Evolutionary conservation across 53 echinoderm and acorn worm species (phyloP).

Genomic region (Henricia sp.): DNA sequence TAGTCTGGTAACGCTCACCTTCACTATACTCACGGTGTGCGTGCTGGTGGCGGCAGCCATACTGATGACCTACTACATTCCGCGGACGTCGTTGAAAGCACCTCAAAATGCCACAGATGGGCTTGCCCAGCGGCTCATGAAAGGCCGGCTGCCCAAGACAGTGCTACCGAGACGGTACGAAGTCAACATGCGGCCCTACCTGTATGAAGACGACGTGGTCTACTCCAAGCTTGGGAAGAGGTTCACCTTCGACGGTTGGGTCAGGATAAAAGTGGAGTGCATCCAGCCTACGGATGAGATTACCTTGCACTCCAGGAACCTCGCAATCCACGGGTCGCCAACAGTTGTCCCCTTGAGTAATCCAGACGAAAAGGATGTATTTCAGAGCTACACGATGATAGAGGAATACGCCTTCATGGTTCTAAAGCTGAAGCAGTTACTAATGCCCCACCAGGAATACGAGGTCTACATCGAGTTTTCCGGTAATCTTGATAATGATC

Average conservation of each 20-base stretch:
- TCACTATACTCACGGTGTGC: constrained; percentile 55
- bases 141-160: constrained; percentile 76
- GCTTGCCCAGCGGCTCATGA: constrained; percentile 59
- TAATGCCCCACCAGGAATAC: constrained; percentile 69
- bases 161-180: constrained; percentile 76
- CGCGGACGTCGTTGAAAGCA: constrained; percentile 2
- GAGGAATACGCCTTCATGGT: constrained; percentile 76
- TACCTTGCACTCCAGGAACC: constrained; percentile 76
- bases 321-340: constrained; percentile 41
- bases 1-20: constrained; percentile 61
- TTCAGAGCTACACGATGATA: constrained; percentile 1
- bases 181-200: constrained; percentile 78
- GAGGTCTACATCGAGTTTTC: constrained; percentile 72
- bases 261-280: constrained; percentile 70
- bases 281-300: constrained; percentile 68
- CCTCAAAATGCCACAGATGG: background rate
- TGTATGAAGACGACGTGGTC: constrained; percentile 72
- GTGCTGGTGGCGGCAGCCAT: constrained; percentile 77
- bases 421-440: constrained; percentile 45
- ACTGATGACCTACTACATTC: constrained; percentile 79
- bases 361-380: constrained; percentile 20
- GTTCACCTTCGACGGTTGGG: constrained; percentile 85
- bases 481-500: constrained; percentile 70
- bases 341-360: constrained; percentile 41
- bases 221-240: constrained; percentile 52